Evolutionary conservation across 2,888 invertebrate genomes (phyloP).

Genomic region (Linnaemya tessellans): DNA sequence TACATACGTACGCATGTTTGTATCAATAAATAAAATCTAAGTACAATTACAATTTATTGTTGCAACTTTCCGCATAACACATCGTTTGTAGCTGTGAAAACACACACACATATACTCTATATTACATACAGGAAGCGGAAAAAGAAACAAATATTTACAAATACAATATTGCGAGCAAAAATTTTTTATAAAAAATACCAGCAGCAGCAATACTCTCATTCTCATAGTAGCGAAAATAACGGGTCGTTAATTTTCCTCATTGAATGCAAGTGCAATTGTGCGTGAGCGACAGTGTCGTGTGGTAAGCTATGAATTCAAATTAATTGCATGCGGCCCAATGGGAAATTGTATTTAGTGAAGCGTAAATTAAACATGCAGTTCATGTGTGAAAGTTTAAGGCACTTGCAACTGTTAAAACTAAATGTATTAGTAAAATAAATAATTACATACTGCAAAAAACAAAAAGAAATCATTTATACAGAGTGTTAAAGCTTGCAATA

Average conservation of each 20-base stretch:
- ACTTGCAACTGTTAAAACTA: neutral
- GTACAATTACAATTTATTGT: neutral
- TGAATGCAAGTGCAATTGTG: neutral
- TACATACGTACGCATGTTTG: too few species aligned
- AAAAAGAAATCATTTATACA: neutral
- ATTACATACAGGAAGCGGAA: neutral
- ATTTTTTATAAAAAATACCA: conserved; percentile 12
- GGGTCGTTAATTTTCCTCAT: conserved; percentile 41
- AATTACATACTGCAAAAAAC: too few species aligned
- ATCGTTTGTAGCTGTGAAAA: neutral
- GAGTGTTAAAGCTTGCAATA: neutral
- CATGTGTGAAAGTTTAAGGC: conserved; percentile 7
- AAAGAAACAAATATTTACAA: neutral
- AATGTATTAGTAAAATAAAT: conserved; percentile 7
- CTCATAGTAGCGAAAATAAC: conserved; percentile 14
- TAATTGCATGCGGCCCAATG: conserved; percentile 29
- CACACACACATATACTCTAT: neutral
- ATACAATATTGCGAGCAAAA: conserved; percentile 10
- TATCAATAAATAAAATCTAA: neutral
- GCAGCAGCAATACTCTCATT: neutral
- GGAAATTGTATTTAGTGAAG: conserved; percentile 33
- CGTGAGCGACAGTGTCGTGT: neutral
- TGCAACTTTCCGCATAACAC: neutral
- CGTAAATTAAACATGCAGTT: conserved; percentile 41
- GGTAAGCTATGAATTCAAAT: conserved; percentile 26